A percentile compares a stretch with the other conserved stretches of the same genome.
These are phyloP conservation scores for Mobula birostris DNA, from an alignment of 2,113 vertebrate genomes.

Conservation along the genomic window DNA sequence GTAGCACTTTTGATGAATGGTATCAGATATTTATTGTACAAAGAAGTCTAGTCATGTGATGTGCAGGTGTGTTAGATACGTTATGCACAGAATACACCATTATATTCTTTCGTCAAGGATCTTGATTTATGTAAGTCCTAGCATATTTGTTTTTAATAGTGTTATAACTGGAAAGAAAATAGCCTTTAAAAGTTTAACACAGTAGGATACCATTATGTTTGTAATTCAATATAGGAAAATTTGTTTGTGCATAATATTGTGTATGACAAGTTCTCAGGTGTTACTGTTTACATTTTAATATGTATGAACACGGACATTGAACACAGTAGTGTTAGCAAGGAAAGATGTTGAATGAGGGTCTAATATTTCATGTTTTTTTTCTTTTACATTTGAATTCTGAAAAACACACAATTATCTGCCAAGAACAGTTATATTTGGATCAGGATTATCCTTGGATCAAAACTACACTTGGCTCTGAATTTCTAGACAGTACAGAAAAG, in stretches of 20 bases:
- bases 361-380: not conserved
- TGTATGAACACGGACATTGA: not conserved
- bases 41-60: not conserved
- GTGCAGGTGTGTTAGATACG: not conserved
- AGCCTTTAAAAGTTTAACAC: not conserved
- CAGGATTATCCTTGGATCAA: not conserved
- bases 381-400: not conserved
- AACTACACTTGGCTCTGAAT: conserved; percentile 6
- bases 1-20: not conserved
- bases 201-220: not conserved
- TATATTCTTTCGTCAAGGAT: not conserved
- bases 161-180: not conserved
- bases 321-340: not conserved
- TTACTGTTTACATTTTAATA: not conserved
- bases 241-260: not conserved
- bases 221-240: not conserved
- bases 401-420: not conserved
- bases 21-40: not conserved
- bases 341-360: not conserved
- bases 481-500: not conserved
- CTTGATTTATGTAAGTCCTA: not conserved
- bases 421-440: not conserved
- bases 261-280: not conserved
- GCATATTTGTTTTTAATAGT: not conserved
- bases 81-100: not conserved